Evolutionary conservation across 2,113 vertebrate species (phyloP), one percentile per base, ranked within the genome.

Genomic region (Orycteropus afer): DNA sequence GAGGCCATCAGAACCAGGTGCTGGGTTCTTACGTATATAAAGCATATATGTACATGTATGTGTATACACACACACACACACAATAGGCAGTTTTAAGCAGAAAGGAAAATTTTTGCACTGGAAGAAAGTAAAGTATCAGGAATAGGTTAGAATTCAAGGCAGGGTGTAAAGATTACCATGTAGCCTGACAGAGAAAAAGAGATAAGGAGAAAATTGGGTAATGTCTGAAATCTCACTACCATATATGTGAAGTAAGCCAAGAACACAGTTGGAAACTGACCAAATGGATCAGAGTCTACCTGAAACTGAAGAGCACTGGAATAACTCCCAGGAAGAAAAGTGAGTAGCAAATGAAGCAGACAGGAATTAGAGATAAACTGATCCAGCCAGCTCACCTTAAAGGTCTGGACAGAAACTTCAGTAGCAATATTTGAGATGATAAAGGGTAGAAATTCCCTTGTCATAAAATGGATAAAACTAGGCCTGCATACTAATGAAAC

Each of bases 81-180:
- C 40, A 90, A 45, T 37, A 69, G 81, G 71, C 40, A 91, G 14
- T 83, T 74, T 86, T 83, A 93, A 87, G 78, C 53, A 88, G 78
- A 88, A 69, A 18, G 32, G 63, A 82, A 88, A 42, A n/a, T 69
- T 34, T 71, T 73, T 84, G 89, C 76, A 57, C 10, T 90, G 59
- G 51, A 55, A 25, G 18, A 61, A 82, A 90, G 77, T 77, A 90
- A 71, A 53, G 5, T 42, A 84, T 88, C 37, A 88, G 63, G 10
- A 20, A 83, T 29, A 83, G 22, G 32, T 61, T 23, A 87, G 20
- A 76, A 87, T 77, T 67, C 20, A 59, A 14, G 37, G 76, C 57
- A 95, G 67, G 78, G 51, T 61, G 47, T 67, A 45, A 90, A 76
- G 40, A 34, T 76, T 23, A 61, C 59, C 76, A 53, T 55, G 8